Evolutionary conservation across 64 coral and sea anemone species (phyloP), one percentile per base, ranked within the genome.

Genomic region (Montipora cactus): DNA sequence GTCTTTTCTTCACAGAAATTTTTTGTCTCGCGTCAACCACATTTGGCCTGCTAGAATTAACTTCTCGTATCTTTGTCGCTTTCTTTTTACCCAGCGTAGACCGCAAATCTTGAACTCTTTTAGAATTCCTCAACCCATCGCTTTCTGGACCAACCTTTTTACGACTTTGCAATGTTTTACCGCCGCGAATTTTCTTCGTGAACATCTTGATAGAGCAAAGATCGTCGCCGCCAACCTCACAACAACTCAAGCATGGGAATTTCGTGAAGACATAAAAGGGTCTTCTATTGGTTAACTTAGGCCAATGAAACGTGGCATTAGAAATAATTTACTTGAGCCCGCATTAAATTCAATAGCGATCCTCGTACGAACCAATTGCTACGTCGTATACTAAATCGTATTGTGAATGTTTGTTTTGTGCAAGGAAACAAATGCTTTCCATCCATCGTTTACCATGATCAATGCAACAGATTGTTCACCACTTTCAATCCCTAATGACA

Each of bases 21-120:
- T 69, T 86, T 50, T 71, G 82, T 47, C 82, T 86, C 46, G 66
- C 82, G 61, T 86, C 82, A 22, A 50, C 62, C 16, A 72, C 2
- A 86, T 16, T 86, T 49, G 47, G 49, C 62, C 9, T 49, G 16
- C 18, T 72, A 48, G 81, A 4, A 37, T 57, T 57, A 57, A 8
- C 53, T 57, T 6, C 7, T 57, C 11, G 53, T 57, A 14, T 20
- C 66, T 22, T 86, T 67, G 18, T 67, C 45, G 18, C 66, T 47
- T 72, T 47, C 47, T 70, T 86, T 86, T 49, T 44, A 51, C 64
- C 8, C 45, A 86, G 66, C 7, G 62, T 4, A 49, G 82, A 71
- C 19, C 82, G 82, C 45, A 86, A 18, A 86, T 86, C 82, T 86
- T 72, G 46, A 14, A 13, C 44, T 71, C 9, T 86, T 86, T 86